Percentiles rank a stretch among this genome's conserved stretches.
phyloP scores from a whole-genome alignment of 2,113 vertebrate species.

The Forbesichthys papilliferus region DNA sequence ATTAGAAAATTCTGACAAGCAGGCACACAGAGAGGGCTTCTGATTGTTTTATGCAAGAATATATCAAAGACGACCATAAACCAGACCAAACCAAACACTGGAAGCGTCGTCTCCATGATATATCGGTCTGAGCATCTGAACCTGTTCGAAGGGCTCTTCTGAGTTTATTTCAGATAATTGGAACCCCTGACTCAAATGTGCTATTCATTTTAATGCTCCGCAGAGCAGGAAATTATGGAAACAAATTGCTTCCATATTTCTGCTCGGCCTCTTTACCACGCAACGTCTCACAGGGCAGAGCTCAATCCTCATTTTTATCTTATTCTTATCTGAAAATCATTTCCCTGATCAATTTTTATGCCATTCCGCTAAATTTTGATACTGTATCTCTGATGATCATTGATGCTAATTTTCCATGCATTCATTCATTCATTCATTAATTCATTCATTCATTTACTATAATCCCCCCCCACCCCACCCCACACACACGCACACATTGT shows the following conservation, averaged over 20 bases:
- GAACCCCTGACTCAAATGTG: conserved; percentile 10
- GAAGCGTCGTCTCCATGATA: conserved; percentile 22
- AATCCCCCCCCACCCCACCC: neutral
- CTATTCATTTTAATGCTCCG: conserved; percentile 8
- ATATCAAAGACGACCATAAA: conserved; percentile 18
- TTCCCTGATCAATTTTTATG: conserved; percentile 27
- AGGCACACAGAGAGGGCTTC: neutral
- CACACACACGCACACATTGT: too few species aligned
- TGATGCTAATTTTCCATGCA: conserved; percentile 1
- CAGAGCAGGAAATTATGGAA: neutral
- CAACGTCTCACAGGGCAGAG: conserved; percentile 2
- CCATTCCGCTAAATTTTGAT: conserved; percentile 14
- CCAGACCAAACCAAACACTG: conserved; percentile 40
- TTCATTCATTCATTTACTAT: conserved; percentile 9
- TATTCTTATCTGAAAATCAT: conserved; percentile 36
- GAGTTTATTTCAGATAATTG: conserved; percentile 6
- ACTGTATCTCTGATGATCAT: neutral
- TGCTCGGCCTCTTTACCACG: neutral
- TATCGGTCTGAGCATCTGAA: conserved; percentile 28
- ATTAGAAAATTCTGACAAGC: conserved; percentile 9
- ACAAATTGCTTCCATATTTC: conserved; percentile 9
- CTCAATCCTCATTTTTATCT: conserved; percentile 7
- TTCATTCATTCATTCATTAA: neutral
- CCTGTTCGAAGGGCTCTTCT: conserved; percentile 8
- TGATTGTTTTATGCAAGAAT: conserved; percentile 29